These are phyloP conservation scores for Drosophila varians DNA, from an alignment of 1,140 invertebrate species.

Conservation along the genomic window DNA sequence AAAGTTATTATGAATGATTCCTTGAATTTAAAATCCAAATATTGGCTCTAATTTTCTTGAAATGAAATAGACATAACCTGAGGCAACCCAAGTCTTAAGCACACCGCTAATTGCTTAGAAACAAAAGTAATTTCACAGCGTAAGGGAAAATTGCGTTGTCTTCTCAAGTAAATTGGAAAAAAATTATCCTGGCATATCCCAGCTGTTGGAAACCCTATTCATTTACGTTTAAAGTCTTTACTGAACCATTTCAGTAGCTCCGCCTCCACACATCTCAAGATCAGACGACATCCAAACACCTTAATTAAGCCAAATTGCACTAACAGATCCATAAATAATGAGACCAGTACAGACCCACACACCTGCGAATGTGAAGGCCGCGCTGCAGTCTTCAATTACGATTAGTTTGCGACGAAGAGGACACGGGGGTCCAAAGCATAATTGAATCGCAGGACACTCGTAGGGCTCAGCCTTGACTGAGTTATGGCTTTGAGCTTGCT, in stretches of 20 bases:
- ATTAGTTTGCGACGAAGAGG: conserved; percentile 29
- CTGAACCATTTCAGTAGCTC: no score
- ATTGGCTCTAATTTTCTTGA: conserved; percentile 6
- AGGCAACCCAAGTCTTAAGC: background rate
- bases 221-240: no score
- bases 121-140: no score
- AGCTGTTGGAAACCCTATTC: no score
- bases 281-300: conserved; percentile 23
- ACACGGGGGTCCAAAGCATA: conserved; percentile 8
- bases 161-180: no score
- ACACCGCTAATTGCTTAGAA: background rate
- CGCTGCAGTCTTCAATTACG: conserved; percentile 36
- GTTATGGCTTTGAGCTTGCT: conserved; percentile 28
- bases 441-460: conserved; percentile 43
- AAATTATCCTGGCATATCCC: no score
- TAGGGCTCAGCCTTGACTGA: conserved; percentile 34
- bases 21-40: conserved; percentile 11
- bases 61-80: background rate
- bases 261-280: conserved; percentile 8
- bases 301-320: conserved; percentile 51
- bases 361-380: conserved; percentile 28
- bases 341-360: conserved; percentile 14
- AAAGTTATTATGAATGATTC: background rate
- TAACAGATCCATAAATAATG: conserved; percentile 48
- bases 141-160: background rate